Percentiles rank a stretch among this genome's conserved stretches.
Evolutionary conservation across 2,888 invertebrate genomes (phyloP).

Genomic region (Empis stercorea): DNA sequence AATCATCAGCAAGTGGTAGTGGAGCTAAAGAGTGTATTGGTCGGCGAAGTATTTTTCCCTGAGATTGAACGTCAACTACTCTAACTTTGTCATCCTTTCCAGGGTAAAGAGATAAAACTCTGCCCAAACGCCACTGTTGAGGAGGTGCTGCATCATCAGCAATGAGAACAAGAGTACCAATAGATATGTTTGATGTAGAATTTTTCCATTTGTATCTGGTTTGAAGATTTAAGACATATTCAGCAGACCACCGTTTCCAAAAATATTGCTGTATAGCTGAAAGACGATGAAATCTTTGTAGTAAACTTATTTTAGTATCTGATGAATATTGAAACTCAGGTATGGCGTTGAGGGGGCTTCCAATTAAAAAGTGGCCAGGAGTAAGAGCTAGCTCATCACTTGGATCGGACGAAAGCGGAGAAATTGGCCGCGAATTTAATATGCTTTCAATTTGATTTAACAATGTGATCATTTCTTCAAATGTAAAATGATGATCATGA

Average conservation of each 20-base stretch:
- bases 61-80: neutral
- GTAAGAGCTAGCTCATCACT: conserved; percentile 5
- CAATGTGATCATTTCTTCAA: conserved; percentile 6
- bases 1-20: neutral
- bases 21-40: neutral
- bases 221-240: neutral
- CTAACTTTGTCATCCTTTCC: neutral
- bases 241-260: neutral
- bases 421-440: neutral
- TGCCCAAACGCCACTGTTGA: neutral
- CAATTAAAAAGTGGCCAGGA: conserved; percentile 10
- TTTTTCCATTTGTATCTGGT: neutral
- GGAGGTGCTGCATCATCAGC: neutral
- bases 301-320: neutral
- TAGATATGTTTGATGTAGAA: neutral
- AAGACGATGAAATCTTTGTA: neutral
- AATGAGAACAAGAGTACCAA: neutral
- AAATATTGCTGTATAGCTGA: neutral
- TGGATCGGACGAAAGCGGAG: conserved; percentile 4
- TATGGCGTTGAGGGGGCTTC: conserved; percentile 4
- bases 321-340: neutral
- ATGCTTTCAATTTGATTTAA: neutral
- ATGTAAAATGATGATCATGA: neutral
- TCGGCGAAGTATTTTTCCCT: neutral
- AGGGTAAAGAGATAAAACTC: neutral